A percentile compares a stretch with the other conserved stretches of the same genome.
phyloP scores from a whole-genome alignment of 2,797 vertebrate genomes.

The Bovichtus variegatus region DNA sequence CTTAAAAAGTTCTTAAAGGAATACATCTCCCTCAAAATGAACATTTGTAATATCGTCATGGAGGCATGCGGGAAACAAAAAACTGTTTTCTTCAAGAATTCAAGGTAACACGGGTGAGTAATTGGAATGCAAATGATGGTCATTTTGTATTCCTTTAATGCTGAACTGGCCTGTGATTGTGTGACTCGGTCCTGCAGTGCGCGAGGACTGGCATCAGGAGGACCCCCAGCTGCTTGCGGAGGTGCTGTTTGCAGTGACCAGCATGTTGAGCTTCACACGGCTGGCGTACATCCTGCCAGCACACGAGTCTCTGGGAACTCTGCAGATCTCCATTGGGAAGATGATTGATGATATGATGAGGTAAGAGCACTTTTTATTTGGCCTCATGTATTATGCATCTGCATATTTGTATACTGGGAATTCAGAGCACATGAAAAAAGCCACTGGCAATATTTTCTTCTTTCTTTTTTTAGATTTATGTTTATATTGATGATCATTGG shows the following conservation, averaged over 20 bases:
- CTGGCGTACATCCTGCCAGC: conserved; percentile 93
- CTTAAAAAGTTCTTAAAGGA: not conserved
- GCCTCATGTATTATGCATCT: not conserved
- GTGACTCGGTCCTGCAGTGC: conserved; percentile 69
- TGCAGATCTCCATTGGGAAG: conserved; percentile 95
- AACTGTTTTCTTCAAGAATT: too few relatives aligned
- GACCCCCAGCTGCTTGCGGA: conserved; percentile 92
- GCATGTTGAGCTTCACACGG: conserved; percentile 94
- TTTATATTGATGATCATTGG: conserved; percentile 96
- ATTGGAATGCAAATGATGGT: too few relatives aligned
- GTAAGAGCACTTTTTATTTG: conserved; percentile 66
- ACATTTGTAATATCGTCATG: too few relatives aligned
- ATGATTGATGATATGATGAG: conserved; percentile 97
- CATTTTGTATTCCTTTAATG: too few relatives aligned
- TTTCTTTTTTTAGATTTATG: conserved; percentile 88
- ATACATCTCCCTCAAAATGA: too few relatives aligned
- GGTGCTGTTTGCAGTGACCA: conserved; percentile 93
- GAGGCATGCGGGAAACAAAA: too few relatives aligned
- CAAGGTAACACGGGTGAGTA: too few relatives aligned
- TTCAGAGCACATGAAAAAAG: not conserved
- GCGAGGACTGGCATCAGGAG: conserved; percentile 86
- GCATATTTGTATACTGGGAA: not conserved
- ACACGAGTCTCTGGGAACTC: conserved; percentile 92
- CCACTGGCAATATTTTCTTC: not conserved
- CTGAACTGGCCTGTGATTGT: not conserved